Evolutionary conservation across 2,113 vertebrate genomes (phyloP), one percentile per base, ranked within the genome.

Genomic region (Riparia riparia): DNA sequence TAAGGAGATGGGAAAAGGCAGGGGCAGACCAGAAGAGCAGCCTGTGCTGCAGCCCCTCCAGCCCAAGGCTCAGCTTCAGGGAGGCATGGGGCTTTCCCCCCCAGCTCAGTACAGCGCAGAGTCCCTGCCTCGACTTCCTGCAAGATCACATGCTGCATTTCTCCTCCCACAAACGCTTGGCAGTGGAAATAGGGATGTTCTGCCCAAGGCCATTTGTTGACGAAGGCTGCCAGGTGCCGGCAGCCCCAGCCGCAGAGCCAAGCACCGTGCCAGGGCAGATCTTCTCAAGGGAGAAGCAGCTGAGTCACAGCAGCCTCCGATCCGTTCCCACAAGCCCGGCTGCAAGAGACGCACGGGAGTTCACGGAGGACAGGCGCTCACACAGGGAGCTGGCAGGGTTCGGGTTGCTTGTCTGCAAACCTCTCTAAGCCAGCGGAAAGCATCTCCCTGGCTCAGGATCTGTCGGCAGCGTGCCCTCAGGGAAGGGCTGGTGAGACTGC

Each of bases 231-330:
- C 94, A 73, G 86, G 71, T 86, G 89, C 86, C 18, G 1, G 86
- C 73, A 90, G 93, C 90, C 85, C 60, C 80, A 86, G 89, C 83
- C 76, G 0, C 9, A 54, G 74, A 95, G 64, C 45, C 6, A 4
- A 96, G 42, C 17, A 0, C 3, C 17, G 45, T 92, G 95, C 95
- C 95, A 97, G 89, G 51, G 51, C 2, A 37, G 81, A 94, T 94
- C 94, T 93, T 90, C 95, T 95, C 95, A 93, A 53, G 90, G 79
- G 85, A 96, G 93, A 95, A 96, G 95, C 54, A 80, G 82, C 90
- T 90, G 95, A 96, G 95, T 96, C 95, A 95, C 76, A 69, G 79
- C 82, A 86, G 60, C 68, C 73, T 90, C 58, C 12, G 24, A 92
- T 82, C 54, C 45, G 88, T 95, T 96, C 82, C 88, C 90, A 91